Percentiles rank a stretch among this genome's conserved stretches.
Evolutionary conservation across 1,140 invertebrate species (phyloP).

Genomic region (Aleiodes sp.): DNA sequence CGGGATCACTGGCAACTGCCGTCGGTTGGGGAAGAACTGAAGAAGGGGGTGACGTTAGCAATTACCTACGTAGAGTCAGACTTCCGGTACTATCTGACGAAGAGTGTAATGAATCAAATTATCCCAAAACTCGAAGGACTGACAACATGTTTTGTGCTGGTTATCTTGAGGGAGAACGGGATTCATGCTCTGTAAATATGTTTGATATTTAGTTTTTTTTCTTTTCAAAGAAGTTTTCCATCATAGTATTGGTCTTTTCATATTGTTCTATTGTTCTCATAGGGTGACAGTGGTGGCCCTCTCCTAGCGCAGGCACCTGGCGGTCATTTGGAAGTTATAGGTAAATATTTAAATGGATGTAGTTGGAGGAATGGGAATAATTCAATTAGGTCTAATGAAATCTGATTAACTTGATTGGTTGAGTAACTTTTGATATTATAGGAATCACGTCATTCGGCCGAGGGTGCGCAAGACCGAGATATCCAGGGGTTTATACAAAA

Average conservation of each 20-base stretch:
- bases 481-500: conserved; percentile 81
- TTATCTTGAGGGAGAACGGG: conserved; percentile 73
- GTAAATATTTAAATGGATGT: too few species aligned
- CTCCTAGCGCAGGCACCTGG: conserved; percentile 59
- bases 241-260: not conserved
- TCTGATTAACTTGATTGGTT: too few species aligned
- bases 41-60: conserved; percentile 72
- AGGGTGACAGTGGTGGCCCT: conserved; percentile 71
- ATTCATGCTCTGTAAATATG: conserved; percentile 76
- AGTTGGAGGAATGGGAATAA: too few species aligned
- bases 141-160: conserved; percentile 84
- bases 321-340: conserved; percentile 67
- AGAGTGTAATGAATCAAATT: conserved; percentile 68
- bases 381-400: too few species aligned
- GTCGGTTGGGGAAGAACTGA: conserved; percentile 80
- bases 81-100: conserved; percentile 70
- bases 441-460: conserved; percentile 83
- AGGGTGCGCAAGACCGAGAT: conserved; percentile 77
- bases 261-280: conserved; percentile 9
- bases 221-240: conserved; percentile 18
- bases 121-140: conserved; percentile 69
- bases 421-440: conserved; percentile 36
- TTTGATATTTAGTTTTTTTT: not conserved
- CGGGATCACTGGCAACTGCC: conserved; percentile 73
- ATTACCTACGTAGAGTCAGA: conserved; percentile 69